Base-by-base conservation (phyloP, 2,113 vertebrate species). In the Puffinus mauretanicus region DNA sequence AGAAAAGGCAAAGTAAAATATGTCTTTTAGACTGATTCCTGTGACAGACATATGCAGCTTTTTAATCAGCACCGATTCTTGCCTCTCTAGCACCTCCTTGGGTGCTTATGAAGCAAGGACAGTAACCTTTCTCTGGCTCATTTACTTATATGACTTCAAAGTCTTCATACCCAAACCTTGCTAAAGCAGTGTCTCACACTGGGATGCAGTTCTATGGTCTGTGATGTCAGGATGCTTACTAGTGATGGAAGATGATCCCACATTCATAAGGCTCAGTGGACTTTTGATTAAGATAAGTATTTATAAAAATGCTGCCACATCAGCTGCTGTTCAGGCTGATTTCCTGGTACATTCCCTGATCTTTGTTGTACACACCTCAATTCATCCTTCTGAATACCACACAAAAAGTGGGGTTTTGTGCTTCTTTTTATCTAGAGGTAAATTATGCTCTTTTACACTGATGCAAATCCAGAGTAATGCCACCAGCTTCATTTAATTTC, bases 1-100 rank as follows among this genome's bases (percentile, higher is more conserved):
- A 47, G 66, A 19, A 77, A 88, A 30, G 13, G 5, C 10, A 64
- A 86, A 60, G 19, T 40, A 51, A 85, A 90, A n/a, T 10, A 54
- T 0, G 1, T 15, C 3, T 57, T 90, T 84, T 10, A 62, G 57
- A 32, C 16, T 26, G 13, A 46, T 51, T 54, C 14, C 4, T 69
- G 10, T 49, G 52, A 51, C 29, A 52, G 38, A 62, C 0, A 36
- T 26, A 44, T 0, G 1, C 16, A 67, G 9, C 2, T 25, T 80
- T 70, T 30, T 61, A 72, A 51, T 22, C 9, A 67, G 13, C 17
- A 34, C 46, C 80, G 30, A 44, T 60, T 26, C 1, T 58, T 73
- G 40, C 26, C 8, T 66, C 7, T 91, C 18, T 62, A 40, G 21
- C 27, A 76, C 11, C 6, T 54, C 12, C 34, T 52, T 27, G 32